Conservation (phyloP, 1,140 invertebrate genomes). For the Drosophila prosaltans region DNA sequence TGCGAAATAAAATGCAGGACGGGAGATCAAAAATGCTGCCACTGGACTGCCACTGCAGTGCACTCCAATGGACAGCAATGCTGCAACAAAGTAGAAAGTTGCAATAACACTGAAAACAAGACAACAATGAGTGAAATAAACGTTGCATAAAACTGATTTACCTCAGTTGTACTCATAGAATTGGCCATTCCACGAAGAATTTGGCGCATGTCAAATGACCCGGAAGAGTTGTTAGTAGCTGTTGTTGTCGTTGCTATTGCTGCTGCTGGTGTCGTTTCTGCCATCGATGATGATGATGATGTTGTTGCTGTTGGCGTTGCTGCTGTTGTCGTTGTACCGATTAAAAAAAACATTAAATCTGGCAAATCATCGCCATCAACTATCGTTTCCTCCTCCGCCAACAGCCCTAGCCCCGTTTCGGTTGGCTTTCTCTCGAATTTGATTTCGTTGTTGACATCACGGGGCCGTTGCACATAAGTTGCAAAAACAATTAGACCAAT, state of each 20-base stretch:
- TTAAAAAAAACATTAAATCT: constrained; percentile 42
- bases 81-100: constrained; percentile 58
- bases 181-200: constrained; percentile 26
- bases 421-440: constrained; percentile 45
- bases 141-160: constrained; percentile 55
- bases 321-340: constrained; percentile 51
- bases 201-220: constrained; percentile 43
- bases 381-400: background rate
- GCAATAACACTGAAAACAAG: constrained; percentile 27
- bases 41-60: background rate
- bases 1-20: constrained; percentile 48
- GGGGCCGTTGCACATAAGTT: constrained; percentile 54
- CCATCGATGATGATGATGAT: constrained; percentile 13
- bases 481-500: constrained; percentile 63
- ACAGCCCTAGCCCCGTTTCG: background rate
- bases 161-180: constrained; percentile 60
- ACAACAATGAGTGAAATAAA: constrained; percentile 24
- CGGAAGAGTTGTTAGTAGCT: constrained; percentile 52
- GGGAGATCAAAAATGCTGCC: constrained; percentile 36
- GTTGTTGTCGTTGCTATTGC: background rate
- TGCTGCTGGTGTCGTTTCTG: constrained; percentile 18
- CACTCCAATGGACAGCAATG: constrained; percentile 4
- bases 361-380: constrained; percentile 40
- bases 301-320: constrained; percentile 27
- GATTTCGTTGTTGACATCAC: constrained; percentile 45